phyloP scores from a whole-genome alignment of 2,888 invertebrate genomes.

The Trachelus iudaicus region DNA sequence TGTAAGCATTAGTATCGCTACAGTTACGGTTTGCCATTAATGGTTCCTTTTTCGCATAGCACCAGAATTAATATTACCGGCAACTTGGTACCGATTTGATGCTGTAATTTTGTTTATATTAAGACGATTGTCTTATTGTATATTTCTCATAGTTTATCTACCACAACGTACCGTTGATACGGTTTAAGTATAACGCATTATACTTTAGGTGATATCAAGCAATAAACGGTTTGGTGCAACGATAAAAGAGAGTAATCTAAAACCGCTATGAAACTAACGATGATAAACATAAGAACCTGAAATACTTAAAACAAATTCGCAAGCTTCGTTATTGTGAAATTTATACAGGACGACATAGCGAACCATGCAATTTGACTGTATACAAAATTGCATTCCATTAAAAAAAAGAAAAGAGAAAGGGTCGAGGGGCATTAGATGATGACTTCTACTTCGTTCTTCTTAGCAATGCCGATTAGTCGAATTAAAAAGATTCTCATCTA shows the following conservation, averaged over 20 bases:
- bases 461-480: background rate
- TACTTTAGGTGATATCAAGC: conserved; percentile 11
- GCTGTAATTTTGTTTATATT: too few relatives aligned
- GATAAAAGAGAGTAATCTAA: background rate
- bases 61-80: too few relatives aligned
- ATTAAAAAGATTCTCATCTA: background rate
- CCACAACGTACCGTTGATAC: too few relatives aligned
- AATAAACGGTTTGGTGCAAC: conserved; percentile 11
- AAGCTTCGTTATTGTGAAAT: background rate
- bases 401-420: background rate
- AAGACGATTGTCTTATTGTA: too few relatives aligned
- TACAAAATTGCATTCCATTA: background rate
- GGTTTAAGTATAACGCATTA: background rate
- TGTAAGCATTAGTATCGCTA: too few relatives aligned
- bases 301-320: background rate
- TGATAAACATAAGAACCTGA: background rate
- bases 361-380: too few relatives aligned
- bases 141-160: too few relatives aligned
- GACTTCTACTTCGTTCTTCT: background rate
- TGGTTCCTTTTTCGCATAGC: too few relatives aligned
- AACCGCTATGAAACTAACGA: conserved; percentile 2
- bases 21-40: too few relatives aligned
- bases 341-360: background rate
- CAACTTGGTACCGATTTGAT: too few relatives aligned
- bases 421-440: background rate